Evolutionary conservation across 2,113 vertebrate genomes (phyloP).

Genomic region (Indicator indicator): DNA sequence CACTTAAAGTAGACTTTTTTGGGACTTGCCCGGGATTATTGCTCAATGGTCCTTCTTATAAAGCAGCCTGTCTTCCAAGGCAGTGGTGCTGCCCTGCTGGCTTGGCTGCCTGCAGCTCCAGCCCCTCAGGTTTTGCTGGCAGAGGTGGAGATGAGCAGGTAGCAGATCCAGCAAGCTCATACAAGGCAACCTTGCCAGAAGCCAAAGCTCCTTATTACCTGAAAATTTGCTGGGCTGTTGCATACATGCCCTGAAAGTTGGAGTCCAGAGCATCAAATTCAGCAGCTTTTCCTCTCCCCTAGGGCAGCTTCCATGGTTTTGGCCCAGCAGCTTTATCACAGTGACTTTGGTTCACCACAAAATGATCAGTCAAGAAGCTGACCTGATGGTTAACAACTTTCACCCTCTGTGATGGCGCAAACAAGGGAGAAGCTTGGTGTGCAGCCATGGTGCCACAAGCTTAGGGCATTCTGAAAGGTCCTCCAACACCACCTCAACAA

Average conservation of each 20-base stretch:
- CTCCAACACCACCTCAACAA: background rate
- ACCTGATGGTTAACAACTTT: background rate
- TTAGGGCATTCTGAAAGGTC: background rate
- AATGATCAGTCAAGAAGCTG: background rate
- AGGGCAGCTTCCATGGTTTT: fast-evolving
- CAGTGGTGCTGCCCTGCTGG: fast-evolving
- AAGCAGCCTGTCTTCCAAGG: background rate
- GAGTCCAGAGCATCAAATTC: background rate
- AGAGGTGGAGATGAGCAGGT: background rate
- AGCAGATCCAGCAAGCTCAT: background rate
- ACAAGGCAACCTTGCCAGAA: background rate
- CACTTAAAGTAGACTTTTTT: background rate
- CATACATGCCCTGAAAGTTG: fast-evolving
- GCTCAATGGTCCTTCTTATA: background rate
- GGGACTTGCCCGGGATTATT: background rate
- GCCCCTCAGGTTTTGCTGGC: background rate
- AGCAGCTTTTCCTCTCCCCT: background rate
- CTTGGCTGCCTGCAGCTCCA: background rate
- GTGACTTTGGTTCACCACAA: fast-evolving
- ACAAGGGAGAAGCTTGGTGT: too few relatives aligned
- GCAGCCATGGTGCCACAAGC: background rate
- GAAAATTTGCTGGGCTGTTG: background rate
- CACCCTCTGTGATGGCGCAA: background rate
- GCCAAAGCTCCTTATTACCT: background rate
- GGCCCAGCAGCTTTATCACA: background rate